phyloP scores from a whole-genome alignment of 2,113 vertebrate species.

The Periophthalmus modestus region DNA sequence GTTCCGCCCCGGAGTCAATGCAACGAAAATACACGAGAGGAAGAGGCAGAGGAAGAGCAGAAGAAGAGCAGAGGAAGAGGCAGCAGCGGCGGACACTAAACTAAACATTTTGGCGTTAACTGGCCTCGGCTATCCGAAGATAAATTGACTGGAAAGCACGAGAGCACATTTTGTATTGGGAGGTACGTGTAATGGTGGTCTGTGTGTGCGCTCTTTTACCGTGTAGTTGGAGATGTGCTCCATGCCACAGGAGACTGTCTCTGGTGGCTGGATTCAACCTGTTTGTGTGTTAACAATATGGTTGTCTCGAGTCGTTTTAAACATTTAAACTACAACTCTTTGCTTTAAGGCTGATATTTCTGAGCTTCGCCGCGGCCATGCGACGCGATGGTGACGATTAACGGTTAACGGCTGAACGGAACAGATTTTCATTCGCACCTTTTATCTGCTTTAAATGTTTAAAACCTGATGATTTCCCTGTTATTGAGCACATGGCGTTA shows the following conservation, averaged over 20 bases:
- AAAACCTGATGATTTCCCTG: not conserved
- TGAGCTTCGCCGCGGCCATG: not conserved
- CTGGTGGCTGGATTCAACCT: slow-evolving; percentile 44
- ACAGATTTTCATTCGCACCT: not conserved
- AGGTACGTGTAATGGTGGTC: slow-evolving; percentile 54
- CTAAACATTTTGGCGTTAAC: slow-evolving; percentile 4
- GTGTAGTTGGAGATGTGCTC: slow-evolving; percentile 65
- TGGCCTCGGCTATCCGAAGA: not conserved
- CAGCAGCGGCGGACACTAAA: slow-evolving; percentile 4
- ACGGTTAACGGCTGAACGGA: slow-evolving; percentile 4
- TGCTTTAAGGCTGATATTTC: not conserved
- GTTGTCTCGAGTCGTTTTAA: not conserved
- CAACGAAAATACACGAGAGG: slow-evolving; percentile 48
- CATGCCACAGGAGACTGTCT: slow-evolving; percentile 53
- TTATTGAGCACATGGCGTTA: not conserved
- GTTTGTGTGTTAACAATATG: slow-evolving; percentile 20
- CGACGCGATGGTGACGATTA: too few relatives aligned
- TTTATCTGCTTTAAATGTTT: not conserved
- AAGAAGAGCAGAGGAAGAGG: slow-evolving; percentile 51
- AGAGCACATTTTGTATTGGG: slow-evolving; percentile 31
- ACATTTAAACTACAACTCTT: not conserved
- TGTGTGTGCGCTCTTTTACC: not conserved
- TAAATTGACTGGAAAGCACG: slow-evolving; percentile 15
- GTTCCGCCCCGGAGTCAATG: slow-evolving; percentile 12
- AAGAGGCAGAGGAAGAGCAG: slow-evolving; percentile 50